Evolutionary conservation across 2,113 vertebrate genomes (phyloP), one percentile per base, ranked within the genome.

Genomic region (Tachycineta bicolor): DNA sequence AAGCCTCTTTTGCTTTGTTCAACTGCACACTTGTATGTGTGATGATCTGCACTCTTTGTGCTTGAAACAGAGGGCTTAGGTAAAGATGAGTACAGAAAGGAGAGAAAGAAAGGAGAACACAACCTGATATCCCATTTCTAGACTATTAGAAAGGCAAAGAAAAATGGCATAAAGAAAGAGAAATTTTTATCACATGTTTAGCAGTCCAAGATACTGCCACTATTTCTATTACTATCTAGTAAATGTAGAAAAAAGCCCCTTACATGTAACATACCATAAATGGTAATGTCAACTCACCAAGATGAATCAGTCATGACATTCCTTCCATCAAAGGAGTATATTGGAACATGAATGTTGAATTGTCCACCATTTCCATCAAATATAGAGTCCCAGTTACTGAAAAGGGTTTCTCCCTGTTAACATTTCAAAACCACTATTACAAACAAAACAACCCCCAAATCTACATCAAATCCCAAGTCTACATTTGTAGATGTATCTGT

Each of bases 241-340:
- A 55, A 70, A 83, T 63, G 14, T 16, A 83, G 64, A 9, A 49
- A 47, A 76, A 55, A 37, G 0, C 0, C 14, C 12, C 26, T 41
- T 49, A 49, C 4, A 49, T 11, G 10, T 37, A 77, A 50, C 37
- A 44, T 8, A 34, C 49, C 46, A 23, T 3, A 65, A 58, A 22
- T 17, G 24, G 3, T 46, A 58, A 34, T 12, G 14, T 82, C 43
- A 70, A 98, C 99, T 98, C 90, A 99, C 99, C 99, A 99, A 80
- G 99, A 98, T 41, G 99, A 98, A 94, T 99, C 98, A 0, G 98
- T 98, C 97, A 99, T 98, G 68, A 99, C 89, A 2, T 99, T 98
- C 62, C 98, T 98, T 20, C 99, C 99, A n/a, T 99, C 99, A 73
- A 99, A 99, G 56, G 99, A 99, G 90, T 99, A 99, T 96, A 99